A percentile compares a stretch with the other conserved stretches of the same genome.
Evolutionary conservation across 2,113 vertebrate genomes (phyloP).

Genomic region (Gymnogyps californianus): DNA sequence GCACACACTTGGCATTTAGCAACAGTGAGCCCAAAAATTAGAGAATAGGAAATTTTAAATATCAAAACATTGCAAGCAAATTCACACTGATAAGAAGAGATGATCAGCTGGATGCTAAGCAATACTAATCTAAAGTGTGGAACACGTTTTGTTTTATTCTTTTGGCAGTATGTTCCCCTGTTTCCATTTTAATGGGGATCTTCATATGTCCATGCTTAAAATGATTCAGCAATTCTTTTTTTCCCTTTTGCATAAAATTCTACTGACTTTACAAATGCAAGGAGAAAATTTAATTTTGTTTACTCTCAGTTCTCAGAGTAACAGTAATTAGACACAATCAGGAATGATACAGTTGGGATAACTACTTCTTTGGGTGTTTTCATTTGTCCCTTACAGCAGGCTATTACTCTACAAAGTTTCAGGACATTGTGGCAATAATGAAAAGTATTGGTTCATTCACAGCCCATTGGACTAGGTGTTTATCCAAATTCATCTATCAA

Average conservation of each 20-base stretch:
- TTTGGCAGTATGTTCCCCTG: background rate
- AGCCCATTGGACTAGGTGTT: background rate
- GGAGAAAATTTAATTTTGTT: background rate
- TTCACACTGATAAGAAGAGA: background rate
- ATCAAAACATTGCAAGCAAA: background rate
- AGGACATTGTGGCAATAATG: background rate
- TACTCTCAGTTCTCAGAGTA: background rate
- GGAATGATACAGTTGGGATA: background rate
- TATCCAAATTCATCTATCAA: background rate
- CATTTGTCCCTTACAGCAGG: background rate
- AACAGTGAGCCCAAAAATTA: background rate
- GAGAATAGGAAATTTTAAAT: background rate
- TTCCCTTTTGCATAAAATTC: background rate
- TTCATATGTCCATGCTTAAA: background rate
- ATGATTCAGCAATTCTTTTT: background rate
- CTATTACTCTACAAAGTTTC: background rate
- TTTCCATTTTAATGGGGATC: background rate
- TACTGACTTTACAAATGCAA: background rate
- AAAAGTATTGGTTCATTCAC: background rate
- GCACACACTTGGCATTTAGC: background rate
- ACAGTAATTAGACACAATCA: background rate
- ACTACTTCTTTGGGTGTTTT: background rate
- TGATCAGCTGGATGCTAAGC: background rate
- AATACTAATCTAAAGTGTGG: background rate
- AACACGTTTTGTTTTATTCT: background rate